Base-by-base conservation (phyloP, 2,113 vertebrate genomes). In the Myotis lucifugus region DNA sequence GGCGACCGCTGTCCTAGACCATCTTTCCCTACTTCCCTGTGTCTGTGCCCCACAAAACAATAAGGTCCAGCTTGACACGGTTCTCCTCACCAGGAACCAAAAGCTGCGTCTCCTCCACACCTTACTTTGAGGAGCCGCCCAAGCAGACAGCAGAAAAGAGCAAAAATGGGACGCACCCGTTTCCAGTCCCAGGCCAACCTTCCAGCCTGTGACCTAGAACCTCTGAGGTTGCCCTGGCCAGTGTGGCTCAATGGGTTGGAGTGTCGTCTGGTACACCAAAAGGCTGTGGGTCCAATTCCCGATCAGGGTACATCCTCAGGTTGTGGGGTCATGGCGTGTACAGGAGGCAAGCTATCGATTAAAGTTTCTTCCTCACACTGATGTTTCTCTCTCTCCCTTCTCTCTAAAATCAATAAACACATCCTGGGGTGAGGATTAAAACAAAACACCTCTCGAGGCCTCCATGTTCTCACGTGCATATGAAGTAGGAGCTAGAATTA, bases 71-170 rank as follows among this genome's bases (percentile, higher is more conserved):
- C 32, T 8, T 5, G 27, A 48, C 10, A 19, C 4, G 48, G 34
- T 79, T 95, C 19, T 96, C 79, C 64, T 91, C 48, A 86, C 17
- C 32, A 56, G 32, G 84, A 96, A 92, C 34, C 66, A 64, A 56
- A 69, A 84, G 70, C n/a, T 52, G 46, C 21, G 84, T 72, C 37
- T 67, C 3, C 94, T 88, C 74, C 34, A 52, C 2, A 9, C 13
- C 34, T 32, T 90, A 11, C 18, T 85, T 29, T 46, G 6, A 6
- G 88, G 27, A 79, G 64, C 17, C 88, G n/a, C 77, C 54, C 18
- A 85, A 29, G 21, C 5, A 54, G 50, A 29, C 2, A 72, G 52
- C 14, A n/a, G 37, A 42, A 59, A 88, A 87, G 56, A 69, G 56
- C 5, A 59, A 14, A 9, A 82, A 27, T 0, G 25, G 11, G n/a